Base-by-base conservation (phyloP, 2,888 invertebrate species). In the Leucophenga montana region DNA sequence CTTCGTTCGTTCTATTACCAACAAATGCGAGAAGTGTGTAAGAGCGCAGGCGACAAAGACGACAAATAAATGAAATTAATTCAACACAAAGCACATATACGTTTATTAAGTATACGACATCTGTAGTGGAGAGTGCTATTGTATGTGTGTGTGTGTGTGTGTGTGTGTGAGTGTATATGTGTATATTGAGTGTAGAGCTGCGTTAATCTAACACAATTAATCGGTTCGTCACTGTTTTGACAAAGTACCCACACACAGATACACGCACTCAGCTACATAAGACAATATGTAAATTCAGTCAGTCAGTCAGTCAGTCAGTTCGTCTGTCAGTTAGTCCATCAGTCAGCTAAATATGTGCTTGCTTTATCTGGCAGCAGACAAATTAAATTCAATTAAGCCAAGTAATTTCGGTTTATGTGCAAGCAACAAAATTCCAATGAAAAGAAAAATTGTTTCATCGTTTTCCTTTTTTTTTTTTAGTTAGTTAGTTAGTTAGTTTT, bases 141-240 rank as follows among this genome's bases (percentile, higher is more conserved):
- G 31, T 9, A 31, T 44, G 13, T 48, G 14, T 48, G 22, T 54
- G 1, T 66, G 13, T 39, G 54, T 66, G n/a, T n/a, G n/a, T n/a
- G n/a, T n/a, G n/a, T n/a, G n/a, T 53, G 31, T 9, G 16, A 22
- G 13, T 48, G 14, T 48, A 48, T 54, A 1, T 66, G 13, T 39
- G 54, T 66, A n/a, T n/a, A n/a, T 59, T 70, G 67, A 66, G 31
- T 65, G 59, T 72, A 66, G 66, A 73, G 53, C 72, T 73, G 76
- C 73, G 72, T 75, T 80, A 84, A 84, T 84, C 85, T 85, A 82
- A 84, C 72, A 79, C 84, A 84, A 85, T 85, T 84, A 84, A 84
- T 84, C 85, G 85, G 79, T 75, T 81, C 84, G 81, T 80, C 83
- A 84, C 80, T 76, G 78, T 77, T 78, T 75, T 78, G 73, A 77